phyloP scores from a whole-genome alignment of 1,140 invertebrate species.

The Hylyphantes graminicola region DNA sequence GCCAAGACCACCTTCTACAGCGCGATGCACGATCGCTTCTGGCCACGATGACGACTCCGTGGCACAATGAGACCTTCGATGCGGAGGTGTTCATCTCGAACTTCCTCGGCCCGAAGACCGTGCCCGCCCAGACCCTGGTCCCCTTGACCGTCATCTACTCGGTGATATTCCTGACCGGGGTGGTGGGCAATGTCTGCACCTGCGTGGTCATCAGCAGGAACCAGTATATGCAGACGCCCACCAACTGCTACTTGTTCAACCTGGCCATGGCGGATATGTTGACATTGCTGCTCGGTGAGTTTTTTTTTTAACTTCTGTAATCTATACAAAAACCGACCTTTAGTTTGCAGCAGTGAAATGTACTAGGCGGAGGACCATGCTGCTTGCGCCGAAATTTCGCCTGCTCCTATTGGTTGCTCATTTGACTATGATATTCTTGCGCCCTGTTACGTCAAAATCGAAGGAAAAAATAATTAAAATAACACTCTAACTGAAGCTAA shows the following conservation, averaged over 20 bases:
- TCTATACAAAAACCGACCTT: too few relatives aligned
- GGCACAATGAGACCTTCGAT: conserved; percentile 9
- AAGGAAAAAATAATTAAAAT: too few relatives aligned
- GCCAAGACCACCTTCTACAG: conserved; percentile 44
- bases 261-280: conserved; percentile 70
- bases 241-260: conserved; percentile 74
- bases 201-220: conserved; percentile 74
- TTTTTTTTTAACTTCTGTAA: conserved; percentile 1
- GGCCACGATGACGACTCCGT: conserved; percentile 6
- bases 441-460: too few relatives aligned
- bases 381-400: too few relatives aligned
- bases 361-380: too few relatives aligned
- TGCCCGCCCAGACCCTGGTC: conserved; percentile 66
- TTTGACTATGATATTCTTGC: too few relatives aligned
- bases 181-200: conserved; percentile 73
- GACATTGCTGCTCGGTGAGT: conserved; percentile 67
- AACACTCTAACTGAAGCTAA: too few relatives aligned
- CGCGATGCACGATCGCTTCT: conserved; percentile 46
- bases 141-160: conserved; percentile 69
- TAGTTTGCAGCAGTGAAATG: too few relatives aligned
- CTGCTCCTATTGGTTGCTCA: too few relatives aligned
- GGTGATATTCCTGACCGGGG: conserved; percentile 71
- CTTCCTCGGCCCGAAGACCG: conserved; percentile 65
- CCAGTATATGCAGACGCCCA: conserved; percentile 71
- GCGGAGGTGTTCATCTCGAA: conserved; percentile 57